A percentile compares a stretch with the other conserved stretches of the same genome.
Conservation (phyloP, 1,140 invertebrate genomes). For the Drosophila fuyamai region DNA sequence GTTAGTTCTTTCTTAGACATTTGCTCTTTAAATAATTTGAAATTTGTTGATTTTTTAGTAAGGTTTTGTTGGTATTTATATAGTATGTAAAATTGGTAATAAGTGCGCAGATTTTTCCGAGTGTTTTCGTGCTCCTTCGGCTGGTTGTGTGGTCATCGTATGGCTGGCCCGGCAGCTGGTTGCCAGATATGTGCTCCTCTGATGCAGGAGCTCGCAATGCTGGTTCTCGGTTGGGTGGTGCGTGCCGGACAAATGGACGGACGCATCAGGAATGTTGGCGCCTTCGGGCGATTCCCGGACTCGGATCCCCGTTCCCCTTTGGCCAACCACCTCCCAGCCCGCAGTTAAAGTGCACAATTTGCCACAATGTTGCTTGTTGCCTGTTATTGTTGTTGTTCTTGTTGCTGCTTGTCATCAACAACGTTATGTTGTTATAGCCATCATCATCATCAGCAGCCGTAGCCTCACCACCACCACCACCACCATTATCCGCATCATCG, state of each 20-base stretch:
- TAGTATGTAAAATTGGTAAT: neutral
- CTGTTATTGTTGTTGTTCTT: slow-evolving; percentile 30
- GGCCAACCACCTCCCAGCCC: slow-evolving; percentile 15
- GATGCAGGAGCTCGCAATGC: slow-evolving; percentile 17
- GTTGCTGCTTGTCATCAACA: slow-evolving; percentile 69
- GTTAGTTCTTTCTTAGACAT: neutral
- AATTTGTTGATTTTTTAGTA: neutral
- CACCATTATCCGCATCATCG: slow-evolving; percentile 19
- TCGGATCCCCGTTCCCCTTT: neutral
- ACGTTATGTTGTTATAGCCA: slow-evolving; percentile 80
- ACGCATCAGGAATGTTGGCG: slow-evolving; percentile 65
- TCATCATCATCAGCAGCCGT: slow-evolving; percentile 54
- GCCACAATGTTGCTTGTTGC: slow-evolving; percentile 66
- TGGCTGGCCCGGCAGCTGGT: slow-evolving; percentile 18
- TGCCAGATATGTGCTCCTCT: slow-evolving; percentile 26
- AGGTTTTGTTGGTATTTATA: no score
- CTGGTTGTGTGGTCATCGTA: slow-evolving; percentile 47
- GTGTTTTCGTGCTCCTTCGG: slow-evolving; percentile 22
- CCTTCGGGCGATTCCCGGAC: slow-evolving; percentile 47
- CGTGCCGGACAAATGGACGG: slow-evolving; percentile 55
- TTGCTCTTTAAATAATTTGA: neutral
- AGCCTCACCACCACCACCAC: neutral
- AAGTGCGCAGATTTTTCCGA: neutral
- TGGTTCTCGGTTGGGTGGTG: slow-evolving; percentile 35
- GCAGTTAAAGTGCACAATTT: slow-evolving; percentile 73